Evolutionary conservation across 2,888 invertebrate species (phyloP).

Genomic region (Axea sp.): DNA sequence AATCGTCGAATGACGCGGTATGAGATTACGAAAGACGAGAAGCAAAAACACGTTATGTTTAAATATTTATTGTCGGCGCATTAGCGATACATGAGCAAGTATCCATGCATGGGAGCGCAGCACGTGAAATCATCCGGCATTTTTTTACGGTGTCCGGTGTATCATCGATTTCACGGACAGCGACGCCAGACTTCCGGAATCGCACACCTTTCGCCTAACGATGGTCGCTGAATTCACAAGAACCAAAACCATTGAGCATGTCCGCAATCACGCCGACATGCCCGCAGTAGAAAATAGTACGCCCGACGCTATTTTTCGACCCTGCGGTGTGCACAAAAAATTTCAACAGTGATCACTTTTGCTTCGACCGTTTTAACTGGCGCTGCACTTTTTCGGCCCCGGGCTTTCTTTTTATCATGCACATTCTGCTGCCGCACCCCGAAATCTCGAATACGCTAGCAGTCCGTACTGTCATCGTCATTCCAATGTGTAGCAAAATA

Average conservation of each 20-base stretch:
- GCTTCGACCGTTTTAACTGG: conserved; percentile 22
- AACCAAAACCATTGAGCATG: conserved; percentile 68
- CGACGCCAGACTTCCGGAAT: conserved; percentile 40
- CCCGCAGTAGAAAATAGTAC: conserved; percentile 73
- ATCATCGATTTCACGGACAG: conserved; percentile 66
- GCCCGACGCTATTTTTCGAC: conserved; percentile 70
- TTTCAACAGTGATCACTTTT: conserved; percentile 38
- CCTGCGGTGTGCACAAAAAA: conserved; percentile 57
- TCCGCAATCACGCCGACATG: conserved; percentile 73
- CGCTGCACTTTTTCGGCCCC: conserved; percentile 18
- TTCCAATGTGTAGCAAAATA: too few relatives aligned
- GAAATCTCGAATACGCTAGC: neutral
- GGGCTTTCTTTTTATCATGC: conserved; percentile 6
- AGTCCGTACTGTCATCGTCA: too few relatives aligned
- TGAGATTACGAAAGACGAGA: conserved; percentile 74
- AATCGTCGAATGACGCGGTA: conserved; percentile 65
- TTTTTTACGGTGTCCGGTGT: conserved; percentile 48
- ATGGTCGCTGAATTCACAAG: conserved; percentile 16
- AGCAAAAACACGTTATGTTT: conserved; percentile 75
- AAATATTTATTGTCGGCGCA: conserved; percentile 78
- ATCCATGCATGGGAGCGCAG: conserved; percentile 77
- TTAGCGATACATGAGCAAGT: conserved; percentile 78
- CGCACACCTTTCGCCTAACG: conserved; percentile 13
- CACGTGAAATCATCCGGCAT: conserved; percentile 74
- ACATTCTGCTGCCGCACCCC: neutral